These are phyloP conservation scores for Solen grandis DNA, from an alignment of 1,140 invertebrate species.

Conservation along the genomic window DNA sequence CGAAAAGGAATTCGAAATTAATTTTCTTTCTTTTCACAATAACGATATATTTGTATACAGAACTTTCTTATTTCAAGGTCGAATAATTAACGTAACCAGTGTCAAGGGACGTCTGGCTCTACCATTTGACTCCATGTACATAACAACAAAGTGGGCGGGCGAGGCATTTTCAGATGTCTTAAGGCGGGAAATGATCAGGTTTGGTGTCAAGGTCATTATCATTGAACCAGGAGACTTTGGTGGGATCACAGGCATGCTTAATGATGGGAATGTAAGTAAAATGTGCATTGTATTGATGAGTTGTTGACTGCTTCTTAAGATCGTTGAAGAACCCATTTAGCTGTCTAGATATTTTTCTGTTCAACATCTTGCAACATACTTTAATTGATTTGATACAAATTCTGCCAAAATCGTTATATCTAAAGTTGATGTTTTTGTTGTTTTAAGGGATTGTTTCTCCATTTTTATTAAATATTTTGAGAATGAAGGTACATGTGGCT, in stretches of 20 bases:
- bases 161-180: constrained; percentile 81
- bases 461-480: too few species aligned
- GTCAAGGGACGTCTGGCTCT: constrained; percentile 88
- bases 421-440: neutral
- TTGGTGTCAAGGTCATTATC: constrained; percentile 78
- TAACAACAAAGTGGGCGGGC: constrained; percentile 90
- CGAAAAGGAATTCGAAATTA: too few species aligned
- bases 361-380: neutral
- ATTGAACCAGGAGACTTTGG: constrained; percentile 76
- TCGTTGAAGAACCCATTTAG: neutral
- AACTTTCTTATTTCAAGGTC: constrained; percentile 76
- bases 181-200: constrained; percentile 77
- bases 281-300: neutral
- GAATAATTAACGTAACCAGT: constrained; percentile 91
- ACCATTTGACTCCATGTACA: constrained; percentile 88
- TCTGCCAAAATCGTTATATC: neutral
- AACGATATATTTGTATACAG: too few species aligned
- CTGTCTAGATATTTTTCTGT: neutral
- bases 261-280: constrained; percentile 40
- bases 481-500: too few species aligned
- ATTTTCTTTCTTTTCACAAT: too few species aligned
- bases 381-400: neutral
- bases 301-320: neutral
- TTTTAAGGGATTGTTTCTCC: neutral
- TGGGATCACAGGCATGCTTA: constrained; percentile 67